phyloP scores from a whole-genome alignment of 2,888 invertebrate genomes.

The Epinotia demarniana region DNA sequence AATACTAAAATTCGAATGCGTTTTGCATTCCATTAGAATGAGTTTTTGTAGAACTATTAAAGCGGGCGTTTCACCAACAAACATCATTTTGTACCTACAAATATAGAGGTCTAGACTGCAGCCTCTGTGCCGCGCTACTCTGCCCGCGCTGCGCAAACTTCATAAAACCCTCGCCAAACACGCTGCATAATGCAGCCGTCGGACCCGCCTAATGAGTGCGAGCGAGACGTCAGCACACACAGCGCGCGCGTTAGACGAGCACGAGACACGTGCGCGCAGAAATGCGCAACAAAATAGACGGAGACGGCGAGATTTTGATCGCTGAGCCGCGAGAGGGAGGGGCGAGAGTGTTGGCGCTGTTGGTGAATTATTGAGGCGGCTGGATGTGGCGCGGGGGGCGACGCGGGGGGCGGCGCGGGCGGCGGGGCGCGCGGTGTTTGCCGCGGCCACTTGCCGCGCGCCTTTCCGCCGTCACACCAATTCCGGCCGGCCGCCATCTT shows the following conservation, averaged over 20 bases:
- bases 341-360: conserved; percentile 60
- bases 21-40: too few species aligned
- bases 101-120: conserved; percentile 17
- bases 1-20: too few species aligned
- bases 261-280: conserved; percentile 52
- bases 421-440: conserved; percentile 49
- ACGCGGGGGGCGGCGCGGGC: conserved; percentile 47
- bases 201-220: conserved; percentile 73
- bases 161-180: conserved; percentile 78
- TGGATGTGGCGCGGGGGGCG: conserved; percentile 63
- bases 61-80: not conserved
- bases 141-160: conserved; percentile 72
- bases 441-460: conserved; percentile 67
- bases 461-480: conserved; percentile 76
- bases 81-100: too few species aligned
- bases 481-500: conserved; percentile 66
- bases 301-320: conserved; percentile 56
- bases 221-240: conserved; percentile 54
- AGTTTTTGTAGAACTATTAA: too few species aligned
- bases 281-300: conserved; percentile 66
- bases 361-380: conserved; percentile 75
- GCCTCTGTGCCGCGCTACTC: conserved; percentile 64
- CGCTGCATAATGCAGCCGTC: conserved; percentile 74
- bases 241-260: conserved; percentile 49
- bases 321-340: conserved; percentile 61